Percentiles rank a stretch among this genome's conserved stretches.
Conservation (phyloP, 2,888 invertebrate genomes). For the Acleris emargana region DNA sequence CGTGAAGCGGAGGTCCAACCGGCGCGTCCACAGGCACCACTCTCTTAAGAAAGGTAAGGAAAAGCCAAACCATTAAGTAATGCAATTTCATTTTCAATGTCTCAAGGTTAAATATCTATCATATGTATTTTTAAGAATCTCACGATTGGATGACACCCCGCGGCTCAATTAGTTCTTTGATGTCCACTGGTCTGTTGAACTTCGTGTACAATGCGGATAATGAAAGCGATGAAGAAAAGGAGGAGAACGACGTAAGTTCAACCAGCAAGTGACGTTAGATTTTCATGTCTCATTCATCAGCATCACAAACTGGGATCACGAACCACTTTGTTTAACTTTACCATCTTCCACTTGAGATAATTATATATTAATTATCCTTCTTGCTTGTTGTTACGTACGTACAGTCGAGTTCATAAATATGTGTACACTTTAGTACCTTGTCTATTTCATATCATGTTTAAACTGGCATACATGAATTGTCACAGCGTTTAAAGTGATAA, state of each 20-base stretch:
- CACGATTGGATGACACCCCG: conserved; percentile 78
- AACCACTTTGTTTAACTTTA: no score
- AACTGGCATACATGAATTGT: no score
- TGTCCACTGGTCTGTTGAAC: conserved; percentile 70
- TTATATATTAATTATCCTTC: no score
- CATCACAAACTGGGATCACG: no score
- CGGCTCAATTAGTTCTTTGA: conserved; percentile 71
- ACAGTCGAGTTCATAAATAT: no score
- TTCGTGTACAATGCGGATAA: conserved; percentile 67
- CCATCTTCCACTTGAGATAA: no score
- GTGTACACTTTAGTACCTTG: no score
- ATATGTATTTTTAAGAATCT: conserved; percentile 55
- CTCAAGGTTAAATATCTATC: background rate
- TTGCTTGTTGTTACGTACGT: no score
- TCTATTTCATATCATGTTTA: no score
- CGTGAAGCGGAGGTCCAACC: conserved; percentile 65
- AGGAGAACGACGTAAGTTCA: conserved; percentile 62
- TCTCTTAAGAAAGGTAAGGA: conserved; percentile 68
- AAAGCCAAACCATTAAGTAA: background rate
- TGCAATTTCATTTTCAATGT: background rate
- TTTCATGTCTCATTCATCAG: background rate
- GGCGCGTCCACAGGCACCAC: conserved; percentile 65
- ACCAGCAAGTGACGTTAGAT: background rate
- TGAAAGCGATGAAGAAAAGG: conserved; percentile 62
- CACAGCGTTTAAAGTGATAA: no score